Evolutionary conservation across 2,797 vertebrate species (phyloP).

Genomic region (Ptychobarbus kaznakovi): DNA sequence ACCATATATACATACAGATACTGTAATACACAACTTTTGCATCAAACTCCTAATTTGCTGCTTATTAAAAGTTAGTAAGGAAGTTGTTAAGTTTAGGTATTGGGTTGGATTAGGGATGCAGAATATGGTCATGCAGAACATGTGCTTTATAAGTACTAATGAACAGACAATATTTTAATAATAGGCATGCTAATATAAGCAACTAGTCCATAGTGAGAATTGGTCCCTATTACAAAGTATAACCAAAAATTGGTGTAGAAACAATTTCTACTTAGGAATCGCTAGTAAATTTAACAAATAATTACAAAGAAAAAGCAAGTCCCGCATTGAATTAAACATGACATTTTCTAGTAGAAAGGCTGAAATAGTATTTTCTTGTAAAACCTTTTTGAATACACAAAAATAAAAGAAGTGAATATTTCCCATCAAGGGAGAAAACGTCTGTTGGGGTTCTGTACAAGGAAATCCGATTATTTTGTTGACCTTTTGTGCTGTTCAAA

Average conservation of each 20-base stretch:
- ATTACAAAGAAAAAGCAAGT: neutral
- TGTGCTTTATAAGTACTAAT: neutral
- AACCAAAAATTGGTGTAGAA: neutral
- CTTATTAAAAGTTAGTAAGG: neutral
- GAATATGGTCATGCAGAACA: neutral
- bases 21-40: neutral
- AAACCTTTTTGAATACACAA: neutral
- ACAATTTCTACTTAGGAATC: neutral
- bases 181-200: neutral
- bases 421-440: neutral
- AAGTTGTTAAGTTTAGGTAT: neutral
- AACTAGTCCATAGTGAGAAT: neutral
- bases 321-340: neutral
- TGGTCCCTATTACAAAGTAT: neutral
- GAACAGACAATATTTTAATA: neutral
- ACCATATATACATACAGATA: neutral
- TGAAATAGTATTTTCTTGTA: neutral
- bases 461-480: neutral
- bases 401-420: neutral
- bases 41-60: neutral
- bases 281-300: neutral
- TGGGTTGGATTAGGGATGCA: neutral
- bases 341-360: neutral
- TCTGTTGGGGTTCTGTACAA: neutral
- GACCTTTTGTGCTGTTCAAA: constrained; percentile 3